Conservation (phyloP, 2,113 vertebrate genomes). For the Jaculus jaculus region DNA sequence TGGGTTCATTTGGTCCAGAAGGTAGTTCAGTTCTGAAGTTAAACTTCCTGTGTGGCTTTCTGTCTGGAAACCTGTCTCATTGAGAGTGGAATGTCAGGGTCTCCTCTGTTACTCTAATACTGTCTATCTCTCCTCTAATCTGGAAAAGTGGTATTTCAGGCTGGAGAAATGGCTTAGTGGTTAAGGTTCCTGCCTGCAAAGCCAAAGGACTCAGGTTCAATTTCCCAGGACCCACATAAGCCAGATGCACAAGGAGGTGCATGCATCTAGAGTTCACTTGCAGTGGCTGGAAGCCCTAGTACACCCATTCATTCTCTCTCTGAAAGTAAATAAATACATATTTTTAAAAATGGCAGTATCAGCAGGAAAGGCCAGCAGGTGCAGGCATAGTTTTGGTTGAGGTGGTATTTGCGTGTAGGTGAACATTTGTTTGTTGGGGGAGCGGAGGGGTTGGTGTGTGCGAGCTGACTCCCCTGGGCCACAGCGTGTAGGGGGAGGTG, state of each 20-base stretch:
- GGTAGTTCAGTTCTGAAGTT: not conserved
- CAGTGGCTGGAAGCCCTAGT: no score
- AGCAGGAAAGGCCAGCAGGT: rapidly evolving
- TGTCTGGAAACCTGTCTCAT: not conserved
- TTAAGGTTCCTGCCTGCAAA: no score
- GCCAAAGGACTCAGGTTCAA: no score
- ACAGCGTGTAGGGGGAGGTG: no score
- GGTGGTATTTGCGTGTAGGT: not conserved
- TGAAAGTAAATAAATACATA: no score
- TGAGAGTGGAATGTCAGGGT: not conserved
- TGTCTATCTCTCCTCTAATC: not conserved
- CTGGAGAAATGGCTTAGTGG: not conserved
- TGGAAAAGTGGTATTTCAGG: not conserved
- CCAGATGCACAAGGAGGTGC: no score
- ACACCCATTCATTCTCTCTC: no score
- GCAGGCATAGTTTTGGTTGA: rapidly evolving
- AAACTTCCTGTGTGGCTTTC: not conserved
- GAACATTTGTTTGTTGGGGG: not conserved
- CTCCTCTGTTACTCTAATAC: rapidly evolving
- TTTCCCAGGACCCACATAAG: no score
- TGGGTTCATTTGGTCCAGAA: not conserved
- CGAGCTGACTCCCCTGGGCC: no score
- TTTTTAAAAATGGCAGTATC: no score
- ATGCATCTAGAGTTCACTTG: no score
- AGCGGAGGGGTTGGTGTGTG: no score